These are phyloP conservation scores for Luscinia megarhynchos DNA, from an alignment of 2,797 vertebrate species.

Conservation along the genomic window DNA sequence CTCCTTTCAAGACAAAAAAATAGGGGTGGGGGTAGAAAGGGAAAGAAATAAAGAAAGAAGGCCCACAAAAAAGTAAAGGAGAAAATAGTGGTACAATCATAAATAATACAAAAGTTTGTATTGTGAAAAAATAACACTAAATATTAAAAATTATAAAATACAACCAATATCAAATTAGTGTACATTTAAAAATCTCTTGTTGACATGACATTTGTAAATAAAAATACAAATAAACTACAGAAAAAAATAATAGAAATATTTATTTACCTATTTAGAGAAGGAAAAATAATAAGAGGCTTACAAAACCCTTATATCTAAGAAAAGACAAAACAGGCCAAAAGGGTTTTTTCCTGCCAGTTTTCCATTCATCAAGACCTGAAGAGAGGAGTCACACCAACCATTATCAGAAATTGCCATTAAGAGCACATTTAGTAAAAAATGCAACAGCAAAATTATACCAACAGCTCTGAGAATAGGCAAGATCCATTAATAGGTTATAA, in stretches of 20 bases:
- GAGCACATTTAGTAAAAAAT: neutral
- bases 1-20: neutral
- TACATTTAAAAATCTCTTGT: neutral
- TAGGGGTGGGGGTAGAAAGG: rapidly evolving
- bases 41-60: neutral
- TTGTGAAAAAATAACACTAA: neutral
- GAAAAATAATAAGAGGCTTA: neutral
- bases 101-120: neutral
- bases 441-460: neutral
- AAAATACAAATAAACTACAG: neutral
- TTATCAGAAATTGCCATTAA: neutral
- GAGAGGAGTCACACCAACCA: neutral
- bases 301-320: neutral
- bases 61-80: neutral
- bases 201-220: neutral
- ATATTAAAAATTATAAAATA: neutral
- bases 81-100: neutral
- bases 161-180: neutral
- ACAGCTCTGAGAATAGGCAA: neutral
- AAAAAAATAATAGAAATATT: neutral
- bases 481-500: neutral
- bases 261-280: neutral
- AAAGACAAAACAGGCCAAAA: neutral
- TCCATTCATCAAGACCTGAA: neutral
- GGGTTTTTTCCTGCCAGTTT: neutral